A percentile compares a stretch with the other conserved stretches of the same genome.
Evolutionary conservation across 2,888 invertebrate genomes (phyloP).

Genomic region (Tenthredo livida): DNA sequence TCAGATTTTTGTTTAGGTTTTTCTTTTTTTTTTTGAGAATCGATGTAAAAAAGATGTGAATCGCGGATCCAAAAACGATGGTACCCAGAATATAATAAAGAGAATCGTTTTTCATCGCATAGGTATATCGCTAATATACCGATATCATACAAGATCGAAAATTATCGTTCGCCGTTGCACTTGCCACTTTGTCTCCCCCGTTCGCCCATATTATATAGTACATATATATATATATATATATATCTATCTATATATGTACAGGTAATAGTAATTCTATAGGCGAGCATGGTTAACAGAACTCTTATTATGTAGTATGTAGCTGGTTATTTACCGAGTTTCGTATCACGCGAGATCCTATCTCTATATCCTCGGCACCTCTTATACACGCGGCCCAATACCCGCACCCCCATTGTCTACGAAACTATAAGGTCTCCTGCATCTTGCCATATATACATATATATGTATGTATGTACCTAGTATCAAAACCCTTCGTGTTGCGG

Average conservation of each 20-base stretch:
- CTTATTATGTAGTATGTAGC: slow-evolving; percentile 23
- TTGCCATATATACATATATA: too few species aligned
- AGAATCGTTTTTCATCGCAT: too few species aligned
- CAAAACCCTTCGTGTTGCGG: background rate
- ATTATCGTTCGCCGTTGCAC: background rate
- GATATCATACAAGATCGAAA: background rate
- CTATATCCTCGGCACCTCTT: slow-evolving; percentile 37
- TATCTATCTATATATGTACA: background rate
- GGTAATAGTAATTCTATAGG: slow-evolving; percentile 3
- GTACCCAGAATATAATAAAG: too few species aligned
- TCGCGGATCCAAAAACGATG: too few species aligned
- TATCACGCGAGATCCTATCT: slow-evolving; percentile 47
- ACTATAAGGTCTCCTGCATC: background rate
- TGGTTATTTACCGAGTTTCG: slow-evolving; percentile 23
- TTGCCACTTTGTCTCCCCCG: slow-evolving; percentile 8
- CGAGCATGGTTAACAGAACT: slow-evolving; percentile 19
- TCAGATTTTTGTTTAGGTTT: too few species aligned
- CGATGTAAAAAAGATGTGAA: too few species aligned
- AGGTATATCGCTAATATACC: too few species aligned
- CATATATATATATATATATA: background rate
- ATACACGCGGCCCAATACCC: background rate
- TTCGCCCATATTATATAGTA: background rate
- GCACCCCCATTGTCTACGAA: slow-evolving; percentile 14
- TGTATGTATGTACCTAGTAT: too few species aligned
- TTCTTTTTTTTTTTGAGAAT: too few species aligned